phyloP scores from a whole-genome alignment of 2,797 vertebrate species.

The Vespertilio murinus region DNA sequence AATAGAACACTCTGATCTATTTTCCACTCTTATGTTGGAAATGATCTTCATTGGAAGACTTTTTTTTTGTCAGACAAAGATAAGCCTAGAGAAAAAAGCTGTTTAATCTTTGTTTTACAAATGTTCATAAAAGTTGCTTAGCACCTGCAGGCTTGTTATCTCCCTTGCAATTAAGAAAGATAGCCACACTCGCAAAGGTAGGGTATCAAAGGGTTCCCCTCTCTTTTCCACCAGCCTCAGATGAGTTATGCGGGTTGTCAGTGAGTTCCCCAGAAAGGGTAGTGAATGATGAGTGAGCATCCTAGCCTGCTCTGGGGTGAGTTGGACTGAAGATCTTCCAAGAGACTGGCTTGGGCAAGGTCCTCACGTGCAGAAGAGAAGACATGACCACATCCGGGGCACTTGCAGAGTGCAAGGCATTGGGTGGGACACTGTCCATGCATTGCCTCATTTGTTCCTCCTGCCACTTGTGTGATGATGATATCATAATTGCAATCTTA shows the following conservation, averaged over 20 bases:
- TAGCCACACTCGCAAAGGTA: background rate
- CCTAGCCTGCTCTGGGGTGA: background rate
- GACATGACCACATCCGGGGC: rapidly evolving
- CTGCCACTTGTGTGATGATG: too few relatives aligned
- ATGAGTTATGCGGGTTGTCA: background rate
- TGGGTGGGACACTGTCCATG: too few relatives aligned
- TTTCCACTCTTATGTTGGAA: background rate
- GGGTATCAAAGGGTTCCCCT: background rate
- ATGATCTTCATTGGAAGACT: background rate
- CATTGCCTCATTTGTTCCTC: background rate
- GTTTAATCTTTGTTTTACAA: background rate
- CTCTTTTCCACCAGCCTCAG: background rate
- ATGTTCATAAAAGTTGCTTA: background rate
- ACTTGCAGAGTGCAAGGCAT: background rate
- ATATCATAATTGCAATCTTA: background rate
- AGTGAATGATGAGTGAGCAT: background rate
- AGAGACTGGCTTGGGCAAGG: background rate
- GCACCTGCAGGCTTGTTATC: background rate
- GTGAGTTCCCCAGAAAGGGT: background rate
- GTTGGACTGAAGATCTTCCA: background rate
- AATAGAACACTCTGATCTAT: background rate
- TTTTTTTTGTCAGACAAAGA: constrained; percentile 12
- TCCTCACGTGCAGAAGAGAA: background rate
- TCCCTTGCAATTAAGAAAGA: background rate
- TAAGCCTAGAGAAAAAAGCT: background rate